Base-by-base conservation (phyloP, 35 echinoderm and acorn worm genomes). In the Lytechinus variegatus region DNA sequence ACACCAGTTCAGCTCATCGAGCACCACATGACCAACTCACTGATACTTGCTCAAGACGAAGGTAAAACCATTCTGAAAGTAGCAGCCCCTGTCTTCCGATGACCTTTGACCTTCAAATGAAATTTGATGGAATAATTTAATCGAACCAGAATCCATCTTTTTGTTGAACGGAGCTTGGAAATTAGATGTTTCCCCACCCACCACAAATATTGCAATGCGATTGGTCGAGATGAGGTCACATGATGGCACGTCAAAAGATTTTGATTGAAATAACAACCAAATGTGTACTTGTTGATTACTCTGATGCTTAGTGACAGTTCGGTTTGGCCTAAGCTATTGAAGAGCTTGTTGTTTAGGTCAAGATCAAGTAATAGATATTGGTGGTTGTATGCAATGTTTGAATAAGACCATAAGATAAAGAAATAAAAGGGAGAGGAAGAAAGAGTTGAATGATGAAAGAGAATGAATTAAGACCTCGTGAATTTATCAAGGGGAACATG, bases 41-140 rank as follows among this genome's bases (percentile, higher is more conserved):
- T 97, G 6, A 97, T 97, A 54, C 91, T 97, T 6, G 96, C 96
- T 27, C 90, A 93, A 71, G 95, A 95, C 53, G 96, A 89, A 87
- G 96, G 96, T 87, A 97, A 97, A 53, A 95, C 95, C 7, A 94
- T 79, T 24, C 95, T 97, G 6, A 95, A 95, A 44, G 56, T 96
- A 27, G 96, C 72, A 57, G 96, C 79, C 27, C 96, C 96, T 86
- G 56, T 93, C 66, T 96, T 86, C 95, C 86, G 87, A 90, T 90
- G 88, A 90, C 52, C 52, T 33, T 54, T 6, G 21, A 79, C 33
- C 33, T 44, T 44, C 33, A 0, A 44, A 44, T 44, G 33, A 44
- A 10, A 60, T 60, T 16, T 12, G 10, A 10, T 19, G 19, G 66
- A 79, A 79, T 7, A 79, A 79, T 79, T 8, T 3, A 72, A 13